phyloP scores from a whole-genome alignment of 2,113 vertebrate genomes.

The Pseudonaja textilis region DNA sequence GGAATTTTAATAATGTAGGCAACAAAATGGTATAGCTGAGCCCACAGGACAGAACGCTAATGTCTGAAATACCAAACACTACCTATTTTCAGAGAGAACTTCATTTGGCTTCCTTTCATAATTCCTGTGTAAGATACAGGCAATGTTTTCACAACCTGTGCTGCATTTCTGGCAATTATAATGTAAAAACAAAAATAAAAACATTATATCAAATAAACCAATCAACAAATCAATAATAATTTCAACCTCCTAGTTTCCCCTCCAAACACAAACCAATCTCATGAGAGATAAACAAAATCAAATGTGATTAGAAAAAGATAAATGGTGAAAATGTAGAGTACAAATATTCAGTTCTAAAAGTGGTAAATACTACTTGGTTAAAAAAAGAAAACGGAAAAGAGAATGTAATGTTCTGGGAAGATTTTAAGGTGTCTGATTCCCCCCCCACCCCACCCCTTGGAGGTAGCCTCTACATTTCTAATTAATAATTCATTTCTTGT shows the following conservation, averaged over 20 bases:
- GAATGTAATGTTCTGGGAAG: not conserved
- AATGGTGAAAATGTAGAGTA: not conserved
- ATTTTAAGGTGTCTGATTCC: not conserved
- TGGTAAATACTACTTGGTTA: not conserved
- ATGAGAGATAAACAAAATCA: not conserved
- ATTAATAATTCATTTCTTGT: conserved; percentile 33
- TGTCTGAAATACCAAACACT: not conserved
- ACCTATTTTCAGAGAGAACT: not conserved
- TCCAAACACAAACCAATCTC: not conserved
- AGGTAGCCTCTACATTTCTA: not conserved
- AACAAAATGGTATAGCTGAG: not conserved
- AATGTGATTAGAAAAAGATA: not conserved
- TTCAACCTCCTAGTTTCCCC: not conserved
- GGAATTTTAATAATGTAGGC: not conserved
- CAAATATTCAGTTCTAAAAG: not conserved
- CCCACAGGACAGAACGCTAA: not conserved
- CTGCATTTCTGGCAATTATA: not conserved
- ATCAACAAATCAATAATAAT: not conserved
- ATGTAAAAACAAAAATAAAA: not conserved
- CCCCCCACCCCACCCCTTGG: not conserved
- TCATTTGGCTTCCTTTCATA: not conserved
- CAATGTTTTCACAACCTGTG: not conserved
- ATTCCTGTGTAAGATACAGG: not conserved
- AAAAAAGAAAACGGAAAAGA: not conserved
- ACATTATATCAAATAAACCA: not conserved